Evolutionary conservation across 2,797 vertebrate genomes (phyloP), one percentile per base, ranked within the genome.

Genomic region (Mastacembelus armatus): DNA sequence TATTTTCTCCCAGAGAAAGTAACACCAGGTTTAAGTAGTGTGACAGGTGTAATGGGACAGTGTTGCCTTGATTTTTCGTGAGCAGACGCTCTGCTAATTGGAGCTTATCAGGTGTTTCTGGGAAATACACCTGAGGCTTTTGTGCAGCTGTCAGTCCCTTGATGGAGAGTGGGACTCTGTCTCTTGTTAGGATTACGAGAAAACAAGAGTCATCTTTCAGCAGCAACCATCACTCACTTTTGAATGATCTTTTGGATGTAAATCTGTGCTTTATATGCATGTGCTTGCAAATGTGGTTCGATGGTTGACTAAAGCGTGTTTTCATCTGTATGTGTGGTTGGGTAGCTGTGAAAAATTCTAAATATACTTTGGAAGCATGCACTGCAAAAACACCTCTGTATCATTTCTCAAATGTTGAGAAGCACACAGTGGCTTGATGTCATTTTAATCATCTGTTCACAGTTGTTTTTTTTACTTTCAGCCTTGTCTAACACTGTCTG

Each of bases 41-140:
- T 61, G 24, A 62, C 78, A 78, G 80, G 82, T 47, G 64, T 74
- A 63, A 63, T 68, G 22, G 74, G 57, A 38, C 7, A 16, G 27
- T 7, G 36, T 84, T 33, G 57, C 78, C 65, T 33, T 60, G 63
- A 70, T 66, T 81, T 81, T 66, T 69, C 42, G 54, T 68, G 57
- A 83, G 69, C 78, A 74, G 78, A 76, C 50, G 24, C 39, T 74
- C 70, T 38, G 71, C 86, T 93, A 93, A 94, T 93, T 93, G 86
- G 78, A 77, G 84, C 91, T 92, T 94, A 91, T 93, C 90, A 87
- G 90, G 89, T 93, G 89, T 92, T 89, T 86, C 76, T 84, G 77
- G 61, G 74, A 74, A 85, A 87, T 90, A 49, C 86, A 90, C 85
- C 88, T 82, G 80, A 81, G 83, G 86, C 88, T 56, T 90, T 91